Conservation (phyloP, 2,888 invertebrate species). For the Therioaphis trifolii region DNA sequence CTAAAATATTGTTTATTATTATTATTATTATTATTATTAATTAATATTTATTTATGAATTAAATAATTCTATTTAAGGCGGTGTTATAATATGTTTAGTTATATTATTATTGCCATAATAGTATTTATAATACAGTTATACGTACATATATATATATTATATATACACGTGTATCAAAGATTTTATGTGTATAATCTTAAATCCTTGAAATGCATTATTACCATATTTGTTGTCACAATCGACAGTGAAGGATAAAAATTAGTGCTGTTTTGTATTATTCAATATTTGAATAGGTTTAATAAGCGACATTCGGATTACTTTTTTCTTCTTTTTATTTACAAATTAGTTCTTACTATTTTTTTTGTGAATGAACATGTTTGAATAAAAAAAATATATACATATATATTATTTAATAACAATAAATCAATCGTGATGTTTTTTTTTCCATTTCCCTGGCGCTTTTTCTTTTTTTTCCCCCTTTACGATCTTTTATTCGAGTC, state of each 20-base stretch:
- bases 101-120: background rate
- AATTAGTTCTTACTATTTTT: background rate
- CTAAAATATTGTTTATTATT: background rate
- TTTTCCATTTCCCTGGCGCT: background rate
- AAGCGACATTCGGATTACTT: background rate
- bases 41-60: no score
- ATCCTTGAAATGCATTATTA: background rate
- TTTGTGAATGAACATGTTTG: constrained; percentile 29
- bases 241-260: background rate
- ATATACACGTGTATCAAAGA: no score
- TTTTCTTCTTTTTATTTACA: background rate
- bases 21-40: constrained; percentile 7
- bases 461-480: no score
- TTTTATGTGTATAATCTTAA: no score
- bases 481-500: no score
- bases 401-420: background rate
- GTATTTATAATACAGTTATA: background rate
- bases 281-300: constrained; percentile 28
- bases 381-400: background rate
- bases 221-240: background rate
- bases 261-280: constrained; percentile 14
- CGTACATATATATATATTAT: background rate
- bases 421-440: background rate
- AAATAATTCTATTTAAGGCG: constrained; percentile 19
- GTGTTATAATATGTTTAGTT: constrained; percentile 29